Percentiles rank a stretch among this genome's conserved stretches.
Evolutionary conservation across 2,888 invertebrate genomes (phyloP).

Genomic region (Eupsilia transversa): DNA sequence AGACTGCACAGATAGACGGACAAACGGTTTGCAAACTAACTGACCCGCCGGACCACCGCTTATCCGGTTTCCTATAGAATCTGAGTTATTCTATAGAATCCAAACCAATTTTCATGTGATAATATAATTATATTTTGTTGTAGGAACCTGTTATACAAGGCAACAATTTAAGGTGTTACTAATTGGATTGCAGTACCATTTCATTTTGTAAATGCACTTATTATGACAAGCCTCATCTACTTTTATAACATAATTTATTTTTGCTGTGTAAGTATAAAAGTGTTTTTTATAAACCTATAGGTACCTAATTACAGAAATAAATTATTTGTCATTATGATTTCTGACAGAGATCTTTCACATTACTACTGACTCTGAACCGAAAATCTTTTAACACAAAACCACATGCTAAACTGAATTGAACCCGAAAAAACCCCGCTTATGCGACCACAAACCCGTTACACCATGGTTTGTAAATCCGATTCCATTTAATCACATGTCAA

Average conservation of each 20-base stretch:
- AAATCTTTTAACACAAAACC: background rate
- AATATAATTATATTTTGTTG: background rate
- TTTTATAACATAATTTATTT: too few relatives aligned
- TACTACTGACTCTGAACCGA: background rate
- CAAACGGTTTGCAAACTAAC: background rate
- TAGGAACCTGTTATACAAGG: too few relatives aligned
- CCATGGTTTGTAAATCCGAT: slow-evolving; percentile 11
- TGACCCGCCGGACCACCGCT: background rate
- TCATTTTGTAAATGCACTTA: too few relatives aligned
- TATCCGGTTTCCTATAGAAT: too few relatives aligned
- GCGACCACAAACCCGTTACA: background rate
- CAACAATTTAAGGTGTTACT: background rate
- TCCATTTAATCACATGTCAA: slow-evolving; percentile 5
- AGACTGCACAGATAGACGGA: too few relatives aligned
- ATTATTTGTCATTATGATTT: too few relatives aligned
- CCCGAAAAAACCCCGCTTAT: background rate
- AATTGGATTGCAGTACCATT: background rate
- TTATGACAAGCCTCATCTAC: too few relatives aligned
- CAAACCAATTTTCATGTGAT: background rate
- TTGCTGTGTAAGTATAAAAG: too few relatives aligned
- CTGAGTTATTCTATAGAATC: too few relatives aligned
- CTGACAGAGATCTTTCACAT: too few relatives aligned
- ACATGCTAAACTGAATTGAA: slow-evolving; percentile 9
- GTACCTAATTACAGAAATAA: too few relatives aligned
- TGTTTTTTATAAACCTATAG: too few relatives aligned